Evolutionary conservation across 1,140 invertebrate genomes (phyloP).

Genomic region (Archegozetes longisetosus): DNA sequence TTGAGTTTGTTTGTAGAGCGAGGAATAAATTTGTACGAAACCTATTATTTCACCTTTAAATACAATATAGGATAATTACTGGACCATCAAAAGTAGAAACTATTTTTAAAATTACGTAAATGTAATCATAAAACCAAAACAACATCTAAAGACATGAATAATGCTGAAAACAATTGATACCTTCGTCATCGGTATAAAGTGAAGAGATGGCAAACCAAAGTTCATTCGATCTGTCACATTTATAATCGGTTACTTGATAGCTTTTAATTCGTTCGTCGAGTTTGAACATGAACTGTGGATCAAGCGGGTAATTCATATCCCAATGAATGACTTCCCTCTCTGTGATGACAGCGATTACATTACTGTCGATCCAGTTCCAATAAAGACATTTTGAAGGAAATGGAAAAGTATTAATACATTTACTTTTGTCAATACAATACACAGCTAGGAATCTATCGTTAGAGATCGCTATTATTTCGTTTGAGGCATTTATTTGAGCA

Average conservation of each 20-base stretch:
- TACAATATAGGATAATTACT: neutral
- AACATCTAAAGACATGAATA: too few relatives aligned
- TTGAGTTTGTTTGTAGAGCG: neutral
- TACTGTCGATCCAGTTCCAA: conserved; percentile 13
- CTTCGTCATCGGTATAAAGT: conserved; percentile 8
- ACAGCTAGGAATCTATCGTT: conserved; percentile 12
- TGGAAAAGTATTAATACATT: conserved; percentile 11
- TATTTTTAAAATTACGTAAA: too few relatives aligned
- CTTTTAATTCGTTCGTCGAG: neutral
- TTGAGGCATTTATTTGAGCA: conserved; percentile 8
- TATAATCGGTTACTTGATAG: conserved; percentile 5
- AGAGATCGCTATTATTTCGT: conserved; percentile 13
- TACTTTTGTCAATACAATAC: conserved; percentile 12
- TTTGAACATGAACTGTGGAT: neutral
- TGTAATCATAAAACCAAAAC: too few relatives aligned
- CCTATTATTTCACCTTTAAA: conserved; percentile 6
- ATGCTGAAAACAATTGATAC: too few relatives aligned
- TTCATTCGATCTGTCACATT: neutral
- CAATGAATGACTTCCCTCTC: conserved; percentile 11
- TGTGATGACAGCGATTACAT: conserved; percentile 10
- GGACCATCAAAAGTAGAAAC: too few relatives aligned
- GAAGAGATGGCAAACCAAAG: conserved; percentile 2
- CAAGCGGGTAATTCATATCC: neutral
- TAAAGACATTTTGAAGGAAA: conserved; percentile 9
- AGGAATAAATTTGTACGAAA: conserved; percentile 6